Percentiles rank a stretch among this genome's conserved stretches.
Evolutionary conservation across 2,113 vertebrate species (phyloP).

Genomic region (Periophthalmodon schlosseri): DNA sequence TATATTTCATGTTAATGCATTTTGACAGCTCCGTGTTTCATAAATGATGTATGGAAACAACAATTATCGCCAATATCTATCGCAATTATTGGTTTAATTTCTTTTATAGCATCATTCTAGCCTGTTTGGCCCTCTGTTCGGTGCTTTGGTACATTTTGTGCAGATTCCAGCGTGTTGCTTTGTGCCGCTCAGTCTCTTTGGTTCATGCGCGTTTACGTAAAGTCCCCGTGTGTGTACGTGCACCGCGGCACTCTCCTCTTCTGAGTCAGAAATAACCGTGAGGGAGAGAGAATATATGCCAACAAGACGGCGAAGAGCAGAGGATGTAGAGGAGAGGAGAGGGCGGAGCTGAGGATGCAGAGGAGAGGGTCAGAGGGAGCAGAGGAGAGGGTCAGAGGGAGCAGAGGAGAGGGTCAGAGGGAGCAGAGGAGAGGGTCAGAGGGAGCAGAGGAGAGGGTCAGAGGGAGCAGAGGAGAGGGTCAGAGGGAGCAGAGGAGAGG

Average conservation of each 20-base stretch:
- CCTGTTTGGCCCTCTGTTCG: too few species aligned
- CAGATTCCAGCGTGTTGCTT: neutral
- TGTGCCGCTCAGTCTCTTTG: neutral
- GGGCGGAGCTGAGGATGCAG: too few species aligned
- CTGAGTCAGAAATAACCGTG: neutral
- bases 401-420: too few species aligned
- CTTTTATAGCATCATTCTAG: neutral
- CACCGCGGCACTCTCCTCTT: conserved; percentile 1
- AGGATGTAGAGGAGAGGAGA: too few species aligned
- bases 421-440: too few species aligned
- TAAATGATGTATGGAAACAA: neutral
- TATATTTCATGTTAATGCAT: neutral
- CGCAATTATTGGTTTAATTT: neutral
- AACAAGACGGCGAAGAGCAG: too few species aligned
- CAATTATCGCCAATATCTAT: too few species aligned
- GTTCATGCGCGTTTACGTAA: neutral
- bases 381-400: neutral
- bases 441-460: too few species aligned
- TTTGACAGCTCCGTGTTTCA: neutral
- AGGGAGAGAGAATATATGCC: neutral
- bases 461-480: too few species aligned
- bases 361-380: too few species aligned
- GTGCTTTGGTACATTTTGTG: conserved; percentile 4
- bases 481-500: too few species aligned
- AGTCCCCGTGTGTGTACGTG: conserved; percentile 21